Percentiles rank a stretch among this genome's conserved stretches.
Conservation (phyloP, 2,797 vertebrate genomes). For the Catostomus latipinnis region DNA sequence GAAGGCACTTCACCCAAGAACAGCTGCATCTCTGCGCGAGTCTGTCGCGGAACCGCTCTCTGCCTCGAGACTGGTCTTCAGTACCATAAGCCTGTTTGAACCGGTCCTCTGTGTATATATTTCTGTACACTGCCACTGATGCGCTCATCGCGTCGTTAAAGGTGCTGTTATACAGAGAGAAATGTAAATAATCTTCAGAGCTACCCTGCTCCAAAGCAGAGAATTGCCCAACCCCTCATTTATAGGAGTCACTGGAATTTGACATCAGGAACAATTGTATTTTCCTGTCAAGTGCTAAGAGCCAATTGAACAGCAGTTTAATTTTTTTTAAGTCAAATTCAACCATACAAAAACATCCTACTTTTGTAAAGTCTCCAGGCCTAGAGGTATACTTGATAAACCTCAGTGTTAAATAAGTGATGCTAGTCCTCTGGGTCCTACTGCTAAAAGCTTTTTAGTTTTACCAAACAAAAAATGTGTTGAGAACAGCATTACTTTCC, state of each 20-base stretch:
- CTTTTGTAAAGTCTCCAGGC: slow-evolving; percentile 69
- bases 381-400: slow-evolving; percentile 60
- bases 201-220: slow-evolving; percentile 27
- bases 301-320: slow-evolving; percentile 70
- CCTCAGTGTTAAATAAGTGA: slow-evolving; percentile 20
- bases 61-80: slow-evolving; percentile 62
- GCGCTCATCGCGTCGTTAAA: slow-evolving; percentile 74
- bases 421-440: slow-evolving; percentile 76
- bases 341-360: slow-evolving; percentile 62
- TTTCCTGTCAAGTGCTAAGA: slow-evolving; percentile 72
- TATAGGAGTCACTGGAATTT: slow-evolving; percentile 67
- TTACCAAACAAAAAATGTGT: slow-evolving; percentile 9
- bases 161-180: slow-evolving; percentile 7
- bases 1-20: slow-evolving; percentile 74
- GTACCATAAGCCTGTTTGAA: slow-evolving; percentile 82
- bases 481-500: slow-evolving; percentile 36
- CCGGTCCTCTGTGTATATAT: slow-evolving; percentile 84
- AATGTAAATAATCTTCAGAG: slow-evolving; percentile 1
- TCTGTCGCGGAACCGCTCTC: slow-evolving; percentile 68
- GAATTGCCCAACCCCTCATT: slow-evolving; percentile 61
- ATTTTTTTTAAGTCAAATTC: slow-evolving; percentile 47
- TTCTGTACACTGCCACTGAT: slow-evolving; percentile 83
- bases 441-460: slow-evolving; percentile 58
- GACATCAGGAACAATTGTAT: slow-evolving; percentile 69
- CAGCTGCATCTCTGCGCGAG: slow-evolving; percentile 75